Evolutionary conservation across 2,797 vertebrate species (phyloP), one percentile per base, ranked within the genome.

Genomic region (Myripristis jacobus): DNA sequence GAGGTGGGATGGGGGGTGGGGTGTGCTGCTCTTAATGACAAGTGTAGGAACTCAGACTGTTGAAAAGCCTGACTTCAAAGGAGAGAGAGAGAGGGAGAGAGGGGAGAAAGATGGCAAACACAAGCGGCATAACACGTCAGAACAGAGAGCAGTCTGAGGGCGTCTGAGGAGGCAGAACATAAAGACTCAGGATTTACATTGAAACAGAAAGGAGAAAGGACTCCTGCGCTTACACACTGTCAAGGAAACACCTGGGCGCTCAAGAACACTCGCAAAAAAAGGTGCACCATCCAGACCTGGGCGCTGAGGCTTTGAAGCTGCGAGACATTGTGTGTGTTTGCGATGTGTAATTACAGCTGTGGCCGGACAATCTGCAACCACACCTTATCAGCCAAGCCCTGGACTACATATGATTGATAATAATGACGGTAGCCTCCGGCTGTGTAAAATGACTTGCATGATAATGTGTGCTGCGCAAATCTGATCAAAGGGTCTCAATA

Each of bases 401-500:
- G 57, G 43, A 73, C 70, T 62, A 67, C 75, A 57, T 70, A 77
- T 82, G 82, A 88, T 76, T 77, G 82, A 82, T 84, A 75, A 82
- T 88, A 89, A 87, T 66, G 82, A 83, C 60, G 57, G 60, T 77
- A 52, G 85, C 90, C 88, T 55, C 76, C 11, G 88, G 92, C 81
- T 70, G 81, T 73, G 77, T 54, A 79, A 27, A 81, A 52, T 22
- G 36, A 82, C 86, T 73, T 58, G 87, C 88, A 87, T 91, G 84
- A 69, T 86, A 87, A 92, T 91, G 80, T 60, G 70, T 66, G 18
- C 58, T 70, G 56, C 63, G 47, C 66, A 52, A 56, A 79, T 29
- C 64, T 87, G 90, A 92, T 93, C 92, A 92, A 93, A 93, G 89
- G 65, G 6, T 36, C 62, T 24, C 73, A 55, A 80, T 67, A 90